Percentiles rank a stretch among this genome's conserved stretches.
These are phyloP conservation scores for Bos javanicus DNA, from an alignment of 2,113 vertebrate species.

Conservation along the genomic window DNA sequence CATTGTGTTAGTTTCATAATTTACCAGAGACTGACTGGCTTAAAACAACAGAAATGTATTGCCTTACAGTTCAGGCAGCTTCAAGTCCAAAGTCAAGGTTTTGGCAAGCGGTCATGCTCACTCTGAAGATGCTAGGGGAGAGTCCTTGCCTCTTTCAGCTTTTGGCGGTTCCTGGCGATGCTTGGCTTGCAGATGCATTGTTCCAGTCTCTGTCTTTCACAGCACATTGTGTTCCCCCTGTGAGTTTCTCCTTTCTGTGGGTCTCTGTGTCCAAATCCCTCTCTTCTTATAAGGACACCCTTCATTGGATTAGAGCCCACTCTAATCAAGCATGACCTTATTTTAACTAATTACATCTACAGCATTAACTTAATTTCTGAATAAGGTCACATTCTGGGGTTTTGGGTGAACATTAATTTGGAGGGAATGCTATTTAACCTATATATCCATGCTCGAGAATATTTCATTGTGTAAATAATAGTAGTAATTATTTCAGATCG, in stretches of 20 bases:
- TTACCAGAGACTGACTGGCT: background rate
- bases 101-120: rapidly evolving
- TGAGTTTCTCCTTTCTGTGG: background rate
- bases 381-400: background rate
- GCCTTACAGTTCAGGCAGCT: background rate
- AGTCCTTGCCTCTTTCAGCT: background rate
- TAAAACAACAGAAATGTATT: background rate
- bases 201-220: background rate
- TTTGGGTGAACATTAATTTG: background rate
- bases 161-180: background rate
- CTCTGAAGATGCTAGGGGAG: background rate
- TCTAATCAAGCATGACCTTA: background rate
- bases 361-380: background rate
- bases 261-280: background rate
- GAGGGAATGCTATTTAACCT: background rate
- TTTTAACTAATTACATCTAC: background rate
- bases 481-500: background rate
- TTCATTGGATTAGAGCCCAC: background rate
- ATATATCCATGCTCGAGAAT: background rate
- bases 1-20: background rate
- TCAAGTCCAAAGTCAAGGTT: background rate
- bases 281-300: background rate
- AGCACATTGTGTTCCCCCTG: rapidly evolving
- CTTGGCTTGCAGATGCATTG: no score
- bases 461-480: background rate